Evolutionary conservation across 2,888 invertebrate species (phyloP).

Genomic region (Amphipoea lucens): DNA sequence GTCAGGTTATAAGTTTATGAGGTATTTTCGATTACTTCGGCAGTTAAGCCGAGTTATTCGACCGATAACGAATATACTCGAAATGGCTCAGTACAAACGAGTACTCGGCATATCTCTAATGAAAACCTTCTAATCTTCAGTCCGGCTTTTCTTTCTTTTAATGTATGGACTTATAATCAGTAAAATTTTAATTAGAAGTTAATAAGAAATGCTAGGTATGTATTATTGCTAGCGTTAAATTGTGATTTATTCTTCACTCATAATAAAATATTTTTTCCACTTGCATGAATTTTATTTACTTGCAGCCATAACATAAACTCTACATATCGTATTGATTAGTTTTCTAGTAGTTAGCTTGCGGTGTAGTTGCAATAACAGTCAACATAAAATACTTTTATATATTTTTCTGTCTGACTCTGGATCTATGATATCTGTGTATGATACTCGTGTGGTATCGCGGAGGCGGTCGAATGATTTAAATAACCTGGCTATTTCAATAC

Average conservation of each 20-base stretch:
- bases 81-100: neutral
- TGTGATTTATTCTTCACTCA: constrained; percentile 18
- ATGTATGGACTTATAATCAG: neutral
- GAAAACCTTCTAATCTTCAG: neutral
- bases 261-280: constrained; percentile 29
- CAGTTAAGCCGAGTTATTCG: neutral
- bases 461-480: constrained; percentile 53
- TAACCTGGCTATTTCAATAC: constrained; percentile 62
- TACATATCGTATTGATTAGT: constrained; percentile 54
- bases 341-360: constrained; percentile 41
- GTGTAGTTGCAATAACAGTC: constrained; percentile 47
- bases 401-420: constrained; percentile 39
- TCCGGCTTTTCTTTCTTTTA: neutral
- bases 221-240: constrained; percentile 4
- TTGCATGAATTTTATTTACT: constrained; percentile 38
- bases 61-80: neutral
- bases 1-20: neutral
- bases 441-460: constrained; percentile 29
- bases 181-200: neutral
- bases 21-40: neutral
- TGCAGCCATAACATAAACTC: constrained; percentile 31
- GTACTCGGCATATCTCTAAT: neutral
- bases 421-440: constrained; percentile 35
- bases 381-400: constrained; percentile 45
- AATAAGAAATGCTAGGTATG: neutral